Evolutionary conservation across 2,888 invertebrate genomes (phyloP).

Genomic region (Thera obeliscata): DNA sequence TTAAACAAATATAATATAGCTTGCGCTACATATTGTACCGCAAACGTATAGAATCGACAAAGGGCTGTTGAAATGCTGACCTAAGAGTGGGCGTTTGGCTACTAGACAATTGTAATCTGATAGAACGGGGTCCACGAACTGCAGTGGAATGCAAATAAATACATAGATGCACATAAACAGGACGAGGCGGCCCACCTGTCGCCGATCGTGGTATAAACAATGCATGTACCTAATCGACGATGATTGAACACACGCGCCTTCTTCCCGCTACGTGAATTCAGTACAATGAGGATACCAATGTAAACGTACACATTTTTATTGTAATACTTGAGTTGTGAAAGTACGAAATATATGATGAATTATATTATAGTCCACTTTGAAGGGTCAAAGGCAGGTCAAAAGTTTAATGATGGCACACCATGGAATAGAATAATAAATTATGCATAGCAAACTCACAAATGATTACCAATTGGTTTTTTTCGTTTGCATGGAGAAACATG

Average conservation of each 20-base stretch:
- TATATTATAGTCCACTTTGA: too few relatives aligned
- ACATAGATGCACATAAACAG: slow-evolving; percentile 73
- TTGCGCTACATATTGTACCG: slow-evolving; percentile 7
- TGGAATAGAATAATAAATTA: too few relatives aligned
- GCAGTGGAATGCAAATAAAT: slow-evolving; percentile 80
- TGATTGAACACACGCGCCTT: slow-evolving; percentile 50
- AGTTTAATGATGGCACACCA: too few relatives aligned
- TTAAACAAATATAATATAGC: slow-evolving; percentile 17
- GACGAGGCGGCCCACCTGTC: slow-evolving; percentile 78
- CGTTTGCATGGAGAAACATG: too few relatives aligned
- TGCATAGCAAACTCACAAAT: too few relatives aligned
- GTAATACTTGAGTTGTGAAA: too few relatives aligned
- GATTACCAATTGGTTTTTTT: too few relatives aligned
- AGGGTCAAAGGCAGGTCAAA: too few relatives aligned
- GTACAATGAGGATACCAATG: slow-evolving; percentile 29
- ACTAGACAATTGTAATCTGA: slow-evolving; percentile 67
- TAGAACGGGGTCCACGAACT: slow-evolving; percentile 75
- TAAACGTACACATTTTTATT: slow-evolving; percentile 1
- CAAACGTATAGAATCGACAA: slow-evolving; percentile 50
- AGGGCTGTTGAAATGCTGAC: slow-evolving; percentile 68
- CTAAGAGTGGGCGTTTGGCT: slow-evolving; percentile 60
- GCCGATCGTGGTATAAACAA: slow-evolving; percentile 76
- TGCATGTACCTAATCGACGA: slow-evolving; percentile 61
- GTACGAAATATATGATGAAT: too few relatives aligned
- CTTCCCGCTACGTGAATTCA: slow-evolving; percentile 42